Evolutionary conservation across 2,113 vertebrate genomes (phyloP).

Genomic region (Plectropomus leopardus): DNA sequence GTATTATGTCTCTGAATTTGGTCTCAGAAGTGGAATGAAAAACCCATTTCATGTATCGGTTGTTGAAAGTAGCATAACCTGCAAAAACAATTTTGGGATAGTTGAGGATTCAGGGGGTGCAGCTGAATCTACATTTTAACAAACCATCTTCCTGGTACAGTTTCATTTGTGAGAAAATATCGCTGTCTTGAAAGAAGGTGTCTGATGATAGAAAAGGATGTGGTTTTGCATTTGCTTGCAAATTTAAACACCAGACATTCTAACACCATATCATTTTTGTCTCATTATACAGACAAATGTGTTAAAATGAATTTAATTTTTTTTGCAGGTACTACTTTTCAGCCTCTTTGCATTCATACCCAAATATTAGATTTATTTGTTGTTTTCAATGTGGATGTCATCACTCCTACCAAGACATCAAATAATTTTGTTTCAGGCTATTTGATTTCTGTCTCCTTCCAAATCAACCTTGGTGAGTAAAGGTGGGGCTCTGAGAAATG

Average conservation of each 20-base stretch:
- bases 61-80: neutral
- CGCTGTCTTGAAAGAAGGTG: neutral
- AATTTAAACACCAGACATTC: neutral
- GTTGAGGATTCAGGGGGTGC: neutral
- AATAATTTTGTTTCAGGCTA: neutral
- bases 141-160: neutral
- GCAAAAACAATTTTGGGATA: neutral
- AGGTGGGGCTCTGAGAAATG: neutral
- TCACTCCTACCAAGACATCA: neutral
- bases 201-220: too few relatives aligned
- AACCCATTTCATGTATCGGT: neutral
- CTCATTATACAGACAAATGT: neutral
- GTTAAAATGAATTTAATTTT: neutral
- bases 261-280: neutral
- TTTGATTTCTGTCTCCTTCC: slow-evolving; percentile 5
- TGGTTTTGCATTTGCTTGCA: neutral
- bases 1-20: neutral
- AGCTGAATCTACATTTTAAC: slow-evolving; percentile 6
- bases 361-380: neutral
- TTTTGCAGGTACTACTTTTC: neutral
- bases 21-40: neutral
- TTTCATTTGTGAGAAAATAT: slow-evolving; percentile 1
- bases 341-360: neutral
- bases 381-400: neutral
- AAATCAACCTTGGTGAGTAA: neutral